Evolutionary conservation across 2,113 vertebrate species (phyloP), one percentile per base, ranked within the genome.

Genomic region (Zosterops hypoxanthus): DNA sequence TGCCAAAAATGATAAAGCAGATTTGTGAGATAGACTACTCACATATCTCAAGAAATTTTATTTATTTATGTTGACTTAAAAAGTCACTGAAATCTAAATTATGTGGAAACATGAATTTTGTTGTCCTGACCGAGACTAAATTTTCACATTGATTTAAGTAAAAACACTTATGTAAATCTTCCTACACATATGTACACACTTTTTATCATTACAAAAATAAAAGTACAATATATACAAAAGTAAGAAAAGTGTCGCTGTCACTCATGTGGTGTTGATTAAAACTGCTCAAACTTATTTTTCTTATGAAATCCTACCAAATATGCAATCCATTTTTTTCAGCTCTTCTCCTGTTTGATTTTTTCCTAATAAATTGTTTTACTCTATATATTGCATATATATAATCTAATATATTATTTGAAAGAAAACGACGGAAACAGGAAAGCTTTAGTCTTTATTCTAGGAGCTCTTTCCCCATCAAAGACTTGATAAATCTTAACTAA

Each of bases 131-230:
- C 15, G 25, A 33, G 47, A 80, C 28, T 46, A 57, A 57, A n/a
- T 26, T 12, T 81, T 41, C 4, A 4, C 18, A 55, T 13, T 12
- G 18, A 26, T 66, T 66, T 49, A 59, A 79, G 18, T 36, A 2
- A 65, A 87, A 78, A 36, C 0, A 23, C 21, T n/a, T 46, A 17
- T 46, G 22, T 60, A 61, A 53, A 55, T 49, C 17, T 6, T 59
- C 8, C 4, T 10, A 2, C 0, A 1, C 4, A 46, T 41, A 70
- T 12, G 23, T 44, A 34, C 5, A 14, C 3, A 25, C 5, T 70
- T 92, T 57, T 8, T 42, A 39, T 31, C 14, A 9, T 28, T 29
- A 42, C 14, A 75, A 61, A 82, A 87, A 85, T 78, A 17, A 46
- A 86, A 76, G 7, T 31, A 57, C 2, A 31, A 61, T 36, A 46